Evolutionary conservation across 2,113 vertebrate genomes (phyloP).

Genomic region (Halcyon malimbica): DNA sequence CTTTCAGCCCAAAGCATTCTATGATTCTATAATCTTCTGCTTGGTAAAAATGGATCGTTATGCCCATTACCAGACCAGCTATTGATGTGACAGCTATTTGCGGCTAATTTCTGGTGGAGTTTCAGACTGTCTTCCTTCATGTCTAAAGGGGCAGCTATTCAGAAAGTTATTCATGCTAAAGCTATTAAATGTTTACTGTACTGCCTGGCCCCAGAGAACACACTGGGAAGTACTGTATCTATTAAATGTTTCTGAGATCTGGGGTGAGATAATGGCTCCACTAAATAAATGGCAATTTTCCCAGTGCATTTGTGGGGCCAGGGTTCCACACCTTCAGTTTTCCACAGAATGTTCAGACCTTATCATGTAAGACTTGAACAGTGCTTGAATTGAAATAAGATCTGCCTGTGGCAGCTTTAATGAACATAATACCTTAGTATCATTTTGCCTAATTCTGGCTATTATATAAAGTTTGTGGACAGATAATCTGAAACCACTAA

Average conservation of each 20-base stretch:
- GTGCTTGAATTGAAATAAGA: not conserved
- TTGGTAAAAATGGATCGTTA: not conserved
- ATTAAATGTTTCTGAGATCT: not conserved
- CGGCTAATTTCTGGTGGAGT: not conserved
- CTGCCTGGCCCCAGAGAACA: not conserved
- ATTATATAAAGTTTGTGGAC: not conserved
- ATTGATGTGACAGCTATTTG: not conserved
- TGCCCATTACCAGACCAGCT: not conserved
- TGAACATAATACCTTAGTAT: not conserved
- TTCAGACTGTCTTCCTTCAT: not conserved
- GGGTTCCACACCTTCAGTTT: not conserved
- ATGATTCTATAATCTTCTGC: not conserved
- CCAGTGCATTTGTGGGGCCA: not conserved
- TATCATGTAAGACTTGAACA: not conserved
- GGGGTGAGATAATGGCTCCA: not conserved
- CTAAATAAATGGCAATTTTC: slow-evolving; percentile 4
- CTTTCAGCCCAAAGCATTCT: not conserved
- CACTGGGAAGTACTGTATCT: not conserved
- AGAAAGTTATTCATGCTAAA: not conserved
- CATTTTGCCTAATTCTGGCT: not conserved
- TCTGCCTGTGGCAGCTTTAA: not conserved
- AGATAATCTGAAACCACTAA: not conserved
- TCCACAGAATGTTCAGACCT: not conserved
- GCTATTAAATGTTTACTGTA: not conserved
- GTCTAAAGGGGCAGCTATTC: not conserved